These are phyloP conservation scores for Nymphalis polychloros DNA, from an alignment of 2,888 invertebrate genomes.

Conservation along the genomic window DNA sequence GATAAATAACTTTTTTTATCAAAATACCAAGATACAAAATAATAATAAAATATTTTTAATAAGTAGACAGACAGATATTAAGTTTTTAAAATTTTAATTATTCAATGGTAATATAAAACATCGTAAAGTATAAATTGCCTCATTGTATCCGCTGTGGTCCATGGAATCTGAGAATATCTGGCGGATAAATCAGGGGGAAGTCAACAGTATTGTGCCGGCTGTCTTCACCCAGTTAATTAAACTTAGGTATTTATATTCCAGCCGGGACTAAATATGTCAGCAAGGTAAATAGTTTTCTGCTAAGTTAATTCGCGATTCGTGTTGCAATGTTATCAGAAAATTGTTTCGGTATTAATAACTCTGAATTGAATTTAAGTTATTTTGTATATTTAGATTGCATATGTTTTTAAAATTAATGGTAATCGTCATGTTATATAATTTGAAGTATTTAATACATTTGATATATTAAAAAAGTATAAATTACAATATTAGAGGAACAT, in stretches of 20 bases:
- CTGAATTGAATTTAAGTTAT: not conserved
- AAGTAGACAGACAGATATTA: no score
- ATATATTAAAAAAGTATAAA: no score
- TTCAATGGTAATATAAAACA: not conserved
- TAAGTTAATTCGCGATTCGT: conserved; percentile 26
- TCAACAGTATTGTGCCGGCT: conserved; percentile 45
- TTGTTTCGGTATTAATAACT: not conserved
- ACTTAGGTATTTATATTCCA: conserved; percentile 41
- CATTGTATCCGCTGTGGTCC: conserved; percentile 39
- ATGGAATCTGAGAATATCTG: conserved; percentile 50
- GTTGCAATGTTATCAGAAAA: conserved; percentile 3
- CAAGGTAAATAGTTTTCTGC: conserved; percentile 26
- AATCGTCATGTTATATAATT: no score
- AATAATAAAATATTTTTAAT: no score
- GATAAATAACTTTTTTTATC: no score
- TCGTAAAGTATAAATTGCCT: conserved; percentile 41
- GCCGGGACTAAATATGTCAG: conserved; percentile 29
- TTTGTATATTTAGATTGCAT: not conserved
- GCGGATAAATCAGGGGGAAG: conserved; percentile 46
- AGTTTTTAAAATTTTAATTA: no score
- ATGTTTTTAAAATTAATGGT: no score
- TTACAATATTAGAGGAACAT: no score
- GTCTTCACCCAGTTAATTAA: conserved; percentile 48
- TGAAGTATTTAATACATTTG: no score
- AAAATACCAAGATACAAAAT: no score